Evolutionary conservation across 2,113 vertebrate species (phyloP).

Genomic region (Myrmecophaga tridactyla): DNA sequence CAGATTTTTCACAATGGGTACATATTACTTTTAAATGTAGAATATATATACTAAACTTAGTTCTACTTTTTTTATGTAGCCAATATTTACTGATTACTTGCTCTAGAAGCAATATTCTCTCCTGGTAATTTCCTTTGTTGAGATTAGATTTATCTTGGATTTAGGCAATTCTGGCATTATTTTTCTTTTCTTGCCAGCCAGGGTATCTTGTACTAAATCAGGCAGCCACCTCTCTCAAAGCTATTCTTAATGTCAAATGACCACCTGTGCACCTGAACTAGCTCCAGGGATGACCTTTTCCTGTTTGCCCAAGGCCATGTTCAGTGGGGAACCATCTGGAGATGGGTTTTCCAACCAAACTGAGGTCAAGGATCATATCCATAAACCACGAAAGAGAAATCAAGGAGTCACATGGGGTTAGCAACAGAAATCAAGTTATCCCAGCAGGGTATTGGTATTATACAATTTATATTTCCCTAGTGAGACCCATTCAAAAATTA

Average conservation of each 20-base stretch:
- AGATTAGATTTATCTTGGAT: background rate
- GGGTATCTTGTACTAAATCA: background rate
- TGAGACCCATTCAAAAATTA: background rate
- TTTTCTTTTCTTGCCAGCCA: background rate
- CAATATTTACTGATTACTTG: background rate
- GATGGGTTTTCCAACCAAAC: background rate
- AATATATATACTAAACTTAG: slow-evolving; percentile 7
- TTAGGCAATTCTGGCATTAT: background rate
- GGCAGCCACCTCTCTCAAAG: background rate
- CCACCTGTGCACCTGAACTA: background rate
- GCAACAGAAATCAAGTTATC: background rate
- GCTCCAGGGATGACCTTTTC: background rate
- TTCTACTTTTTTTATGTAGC: background rate
- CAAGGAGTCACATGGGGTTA: background rate
- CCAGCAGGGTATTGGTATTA: background rate
- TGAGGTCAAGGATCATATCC: background rate
- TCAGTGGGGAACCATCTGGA: background rate
- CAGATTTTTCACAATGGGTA: background rate
- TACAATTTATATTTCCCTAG: background rate
- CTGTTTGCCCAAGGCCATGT: background rate
- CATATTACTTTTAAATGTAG: background rate
- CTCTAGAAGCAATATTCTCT: background rate
- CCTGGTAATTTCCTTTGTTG: background rate
- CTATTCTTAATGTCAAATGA: background rate
- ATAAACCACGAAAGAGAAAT: slow-evolving; percentile 10